Conservation (phyloP, 2,797 vertebrate genomes). For the Kryptolebias ocellatus region DNA sequence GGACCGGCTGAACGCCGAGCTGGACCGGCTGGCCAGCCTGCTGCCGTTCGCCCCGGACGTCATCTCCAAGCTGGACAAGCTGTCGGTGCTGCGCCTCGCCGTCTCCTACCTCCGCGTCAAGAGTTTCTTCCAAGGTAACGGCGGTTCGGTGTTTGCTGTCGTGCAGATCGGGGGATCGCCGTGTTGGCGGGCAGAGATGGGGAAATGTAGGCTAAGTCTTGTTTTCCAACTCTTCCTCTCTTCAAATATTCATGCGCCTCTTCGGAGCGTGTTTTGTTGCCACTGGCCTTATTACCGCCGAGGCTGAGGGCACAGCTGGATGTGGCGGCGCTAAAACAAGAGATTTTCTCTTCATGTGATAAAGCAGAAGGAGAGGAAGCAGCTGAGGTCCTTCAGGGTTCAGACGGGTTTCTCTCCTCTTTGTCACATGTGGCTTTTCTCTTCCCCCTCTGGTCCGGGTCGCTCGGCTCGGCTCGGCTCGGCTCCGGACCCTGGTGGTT, state of each 20-base stretch:
- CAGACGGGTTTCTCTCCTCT: slow-evolving; percentile 15
- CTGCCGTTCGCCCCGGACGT: slow-evolving; percentile 92
- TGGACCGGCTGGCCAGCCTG: slow-evolving; percentile 93
- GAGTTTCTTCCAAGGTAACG: slow-evolving; percentile 95
- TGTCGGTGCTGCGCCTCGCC: slow-evolving; percentile 93
- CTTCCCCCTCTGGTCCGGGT: slow-evolving; percentile 41
- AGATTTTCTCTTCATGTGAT: slow-evolving; percentile 13
- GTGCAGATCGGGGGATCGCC: too few species aligned
- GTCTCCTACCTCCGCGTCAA: slow-evolving; percentile 96
- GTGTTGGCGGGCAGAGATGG: slow-evolving; percentile 1
- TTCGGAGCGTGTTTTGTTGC: slow-evolving; percentile 50
- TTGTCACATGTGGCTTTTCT: slow-evolving; percentile 27
- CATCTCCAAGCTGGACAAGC: slow-evolving; percentile 95
- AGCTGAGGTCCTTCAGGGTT: slow-evolving; percentile 20
- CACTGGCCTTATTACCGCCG: slow-evolving; percentile 38
- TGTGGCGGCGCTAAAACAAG: slow-evolving; percentile 27
- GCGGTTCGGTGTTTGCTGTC: neutral
- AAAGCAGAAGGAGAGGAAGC: slow-evolving; percentile 16
- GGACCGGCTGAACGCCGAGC: slow-evolving; percentile 93
- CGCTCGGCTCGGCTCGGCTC: slow-evolving; percentile 32
- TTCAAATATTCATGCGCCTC: slow-evolving; percentile 68
- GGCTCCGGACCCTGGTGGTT: slow-evolving; percentile 40
- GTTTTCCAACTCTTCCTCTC: slow-evolving; percentile 40
- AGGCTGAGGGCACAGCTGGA: slow-evolving; percentile 40
- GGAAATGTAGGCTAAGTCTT: slow-evolving; percentile 3